Conservation (phyloP, 1,140 invertebrate genomes). For the Dreissena polymorpha region DNA sequence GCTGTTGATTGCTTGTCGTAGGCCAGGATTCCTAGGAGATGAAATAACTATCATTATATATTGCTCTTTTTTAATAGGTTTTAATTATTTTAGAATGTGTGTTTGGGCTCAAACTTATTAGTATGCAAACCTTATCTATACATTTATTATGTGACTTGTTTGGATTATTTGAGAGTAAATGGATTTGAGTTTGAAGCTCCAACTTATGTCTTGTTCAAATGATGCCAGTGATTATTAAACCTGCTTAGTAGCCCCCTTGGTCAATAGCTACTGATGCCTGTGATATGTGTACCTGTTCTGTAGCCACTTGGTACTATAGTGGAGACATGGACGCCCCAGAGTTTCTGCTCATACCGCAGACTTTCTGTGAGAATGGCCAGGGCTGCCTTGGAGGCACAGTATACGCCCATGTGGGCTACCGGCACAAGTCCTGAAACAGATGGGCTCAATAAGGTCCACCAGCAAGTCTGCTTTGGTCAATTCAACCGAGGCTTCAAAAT, state of each 20-base stretch:
- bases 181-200: too few species aligned
- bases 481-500: too few species aligned
- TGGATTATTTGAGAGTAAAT: neutral
- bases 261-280: neutral
- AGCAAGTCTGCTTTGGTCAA: too few species aligned
- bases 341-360: slow-evolving; percentile 66
- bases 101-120: too few species aligned
- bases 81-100: too few species aligned
- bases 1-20: slow-evolving; percentile 67
- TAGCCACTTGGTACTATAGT: slow-evolving; percentile 75
- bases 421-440: slow-evolving; percentile 68
- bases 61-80: too few species aligned
- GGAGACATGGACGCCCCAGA: slow-evolving; percentile 70
- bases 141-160: neutral
- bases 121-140: neutral
- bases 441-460: neutral
- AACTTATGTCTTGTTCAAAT: too few species aligned
- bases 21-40: slow-evolving; percentile 66
- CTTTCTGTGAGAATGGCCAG: slow-evolving; percentile 69
- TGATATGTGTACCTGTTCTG: slow-evolving; percentile 64
- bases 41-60: too few species aligned
- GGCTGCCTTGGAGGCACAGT: slow-evolving; percentile 74
- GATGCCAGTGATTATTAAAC: slow-evolving; percentile 38
- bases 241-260: slow-evolving; percentile 75
- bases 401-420: slow-evolving; percentile 67